Conservation (phyloP, 1,140 invertebrate genomes). For the Cydia splendana region DNA sequence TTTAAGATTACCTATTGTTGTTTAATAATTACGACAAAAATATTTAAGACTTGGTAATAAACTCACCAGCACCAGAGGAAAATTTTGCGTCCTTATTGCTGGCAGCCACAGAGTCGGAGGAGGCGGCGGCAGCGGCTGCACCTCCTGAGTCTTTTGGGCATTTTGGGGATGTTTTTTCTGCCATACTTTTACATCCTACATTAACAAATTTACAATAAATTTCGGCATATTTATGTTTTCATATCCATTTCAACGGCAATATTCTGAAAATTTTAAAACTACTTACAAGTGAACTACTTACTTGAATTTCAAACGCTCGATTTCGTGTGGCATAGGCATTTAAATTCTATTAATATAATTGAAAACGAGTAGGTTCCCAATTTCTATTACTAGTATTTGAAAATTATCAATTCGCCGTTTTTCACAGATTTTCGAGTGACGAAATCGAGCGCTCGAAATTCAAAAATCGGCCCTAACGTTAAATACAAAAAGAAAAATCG, state of each 20-base stretch:
- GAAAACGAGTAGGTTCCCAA: no score
- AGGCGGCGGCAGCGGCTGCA: slow-evolving; percentile 11
- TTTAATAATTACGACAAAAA: no score
- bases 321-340: background rate
- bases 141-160: background rate
- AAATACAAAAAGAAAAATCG: background rate
- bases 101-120: background rate
- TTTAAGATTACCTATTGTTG: background rate
- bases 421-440: no score
- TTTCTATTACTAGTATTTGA: no score
- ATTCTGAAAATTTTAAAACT: background rate
- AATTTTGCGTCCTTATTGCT: background rate
- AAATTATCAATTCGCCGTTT: no score
- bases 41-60: no score
- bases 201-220: no score
- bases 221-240: background rate
- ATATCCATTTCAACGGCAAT: background rate
- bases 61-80: slow-evolving; percentile 12
- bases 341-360: background rate
- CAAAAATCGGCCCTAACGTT: background rate
- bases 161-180: background rate
- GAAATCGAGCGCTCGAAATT: no score
- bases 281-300: no score
- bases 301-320: no score
- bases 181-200: background rate